phyloP scores from a whole-genome alignment of 2,113 vertebrate species.

The Rhinolophus sinicus region DNA sequence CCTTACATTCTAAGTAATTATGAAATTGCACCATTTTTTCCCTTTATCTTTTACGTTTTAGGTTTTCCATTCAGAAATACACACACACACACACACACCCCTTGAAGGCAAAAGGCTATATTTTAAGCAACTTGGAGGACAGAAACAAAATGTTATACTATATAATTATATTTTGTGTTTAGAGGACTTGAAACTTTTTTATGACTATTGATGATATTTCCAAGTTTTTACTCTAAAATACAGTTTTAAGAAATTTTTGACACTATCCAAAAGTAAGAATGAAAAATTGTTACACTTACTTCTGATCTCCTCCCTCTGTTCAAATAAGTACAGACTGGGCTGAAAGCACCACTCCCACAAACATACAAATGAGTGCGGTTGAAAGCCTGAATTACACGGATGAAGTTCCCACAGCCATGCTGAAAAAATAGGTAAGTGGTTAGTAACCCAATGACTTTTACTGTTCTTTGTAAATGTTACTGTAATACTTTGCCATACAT shows the following conservation, averaged over 20 bases:
- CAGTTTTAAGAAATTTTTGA: background rate
- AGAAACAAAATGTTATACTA: background rate
- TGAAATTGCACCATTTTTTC: background rate
- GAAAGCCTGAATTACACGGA: constrained; percentile 95
- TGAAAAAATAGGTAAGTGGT: constrained; percentile 74
- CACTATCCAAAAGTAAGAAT: background rate
- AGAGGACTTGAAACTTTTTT: background rate
- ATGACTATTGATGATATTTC: background rate
- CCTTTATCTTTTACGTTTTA: background rate
- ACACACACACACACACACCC: background rate
- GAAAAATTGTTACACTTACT: constrained; percentile 81
- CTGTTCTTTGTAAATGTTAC: background rate
- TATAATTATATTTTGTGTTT: background rate
- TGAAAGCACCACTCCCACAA: constrained; percentile 97
- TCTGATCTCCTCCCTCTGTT: constrained; percentile 96
- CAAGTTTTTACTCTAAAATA: background rate
- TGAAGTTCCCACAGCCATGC: constrained; percentile 98
- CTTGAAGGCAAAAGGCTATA: background rate
- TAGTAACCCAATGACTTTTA: background rate
- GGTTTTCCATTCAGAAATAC: background rate
- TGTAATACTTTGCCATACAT: background rate
- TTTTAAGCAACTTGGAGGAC: background rate
- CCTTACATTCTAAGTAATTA: background rate
- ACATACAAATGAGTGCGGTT: constrained; percentile 97
- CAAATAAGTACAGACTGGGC: constrained; percentile 94